A percentile compares a stretch with the other conserved stretches of the same genome.
Conservation (phyloP, 2,797 vertebrate species). For the Phyllotis vaccarum region DNA sequence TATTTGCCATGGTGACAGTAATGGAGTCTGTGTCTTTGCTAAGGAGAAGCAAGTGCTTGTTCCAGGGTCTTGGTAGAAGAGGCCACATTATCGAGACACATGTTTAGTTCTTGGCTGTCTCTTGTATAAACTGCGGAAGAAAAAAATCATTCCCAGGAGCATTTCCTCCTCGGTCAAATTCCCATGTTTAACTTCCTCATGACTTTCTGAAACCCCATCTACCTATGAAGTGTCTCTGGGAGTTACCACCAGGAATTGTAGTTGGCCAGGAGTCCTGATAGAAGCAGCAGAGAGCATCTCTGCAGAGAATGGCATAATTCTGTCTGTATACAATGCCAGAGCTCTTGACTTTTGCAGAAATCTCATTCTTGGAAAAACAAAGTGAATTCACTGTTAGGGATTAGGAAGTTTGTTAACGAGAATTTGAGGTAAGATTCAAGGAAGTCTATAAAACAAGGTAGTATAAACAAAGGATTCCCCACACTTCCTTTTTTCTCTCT, state of each 20-base stretch:
- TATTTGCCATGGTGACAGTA: neutral
- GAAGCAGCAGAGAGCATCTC: conserved; percentile 6
- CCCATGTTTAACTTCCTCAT: conserved; percentile 33
- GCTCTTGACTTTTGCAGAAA: neutral
- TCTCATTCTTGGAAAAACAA: conserved; percentile 41
- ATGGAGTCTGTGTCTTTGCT: conserved; percentile 1
- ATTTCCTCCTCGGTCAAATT: neutral
- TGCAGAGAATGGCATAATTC: neutral
- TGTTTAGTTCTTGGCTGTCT: neutral
- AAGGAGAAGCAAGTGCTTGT: neutral
- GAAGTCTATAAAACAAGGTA: neutral
- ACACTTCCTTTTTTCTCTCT: neutral
- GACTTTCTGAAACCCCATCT: neutral
- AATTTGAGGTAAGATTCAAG: conserved; percentile 10
- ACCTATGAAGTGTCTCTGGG: neutral
- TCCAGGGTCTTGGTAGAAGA: conserved; percentile 32
- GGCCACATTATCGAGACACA: neutral
- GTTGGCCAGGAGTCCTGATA: neutral
- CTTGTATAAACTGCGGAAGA: conserved; percentile 33
- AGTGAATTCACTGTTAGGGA: conserved; percentile 19
- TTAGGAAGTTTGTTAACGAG: neutral
- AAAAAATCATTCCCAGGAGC: neutral
- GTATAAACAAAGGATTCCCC: neutral
- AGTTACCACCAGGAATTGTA: neutral
- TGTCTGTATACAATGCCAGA: neutral